These are phyloP conservation scores for Lycaon pictus DNA, from an alignment of 2,113 vertebrate species.

Conservation along the genomic window DNA sequence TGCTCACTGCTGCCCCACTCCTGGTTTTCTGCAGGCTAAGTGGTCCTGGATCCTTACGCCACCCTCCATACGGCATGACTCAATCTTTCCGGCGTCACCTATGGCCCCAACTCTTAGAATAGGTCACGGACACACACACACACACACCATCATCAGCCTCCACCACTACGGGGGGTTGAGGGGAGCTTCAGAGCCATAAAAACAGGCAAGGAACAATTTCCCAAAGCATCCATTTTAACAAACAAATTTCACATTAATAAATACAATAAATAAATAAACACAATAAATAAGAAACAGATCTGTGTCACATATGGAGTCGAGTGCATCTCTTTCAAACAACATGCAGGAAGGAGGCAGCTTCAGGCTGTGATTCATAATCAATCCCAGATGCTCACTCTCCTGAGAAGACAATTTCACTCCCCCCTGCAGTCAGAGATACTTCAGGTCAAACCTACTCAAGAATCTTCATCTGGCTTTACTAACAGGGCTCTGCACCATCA, in stretches of 20 bases:
- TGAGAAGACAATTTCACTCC: not conserved
- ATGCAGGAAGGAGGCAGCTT: not conserved
- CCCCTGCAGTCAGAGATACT: not conserved
- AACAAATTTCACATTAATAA: not conserved
- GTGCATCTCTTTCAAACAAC: not conserved
- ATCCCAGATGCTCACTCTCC: not conserved
- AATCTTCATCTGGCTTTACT: not conserved
- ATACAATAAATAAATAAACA: not conserved
- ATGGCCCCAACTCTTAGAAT: not conserved
- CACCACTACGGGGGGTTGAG: rapidly evolving
- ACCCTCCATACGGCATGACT: rapidly evolving
- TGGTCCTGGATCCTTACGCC: not conserved
- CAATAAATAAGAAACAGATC: not conserved
- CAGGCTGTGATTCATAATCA: not conserved
- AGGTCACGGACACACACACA: too few species aligned
- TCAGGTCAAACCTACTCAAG: not conserved
- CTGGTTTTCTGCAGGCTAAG: not conserved
- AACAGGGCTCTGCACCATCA: not conserved
- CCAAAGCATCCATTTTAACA: not conserved
- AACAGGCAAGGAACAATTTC: not conserved
- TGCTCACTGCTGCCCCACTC: not conserved
- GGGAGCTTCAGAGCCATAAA: not conserved
- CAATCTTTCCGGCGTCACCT: rapidly evolving
- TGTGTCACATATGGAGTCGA: not conserved
- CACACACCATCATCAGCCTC: too few species aligned